Evolutionary conservation across 2,797 vertebrate species (phyloP), one percentile per base, ranked within the genome.

Genomic region (Channallabes apus): DNA sequence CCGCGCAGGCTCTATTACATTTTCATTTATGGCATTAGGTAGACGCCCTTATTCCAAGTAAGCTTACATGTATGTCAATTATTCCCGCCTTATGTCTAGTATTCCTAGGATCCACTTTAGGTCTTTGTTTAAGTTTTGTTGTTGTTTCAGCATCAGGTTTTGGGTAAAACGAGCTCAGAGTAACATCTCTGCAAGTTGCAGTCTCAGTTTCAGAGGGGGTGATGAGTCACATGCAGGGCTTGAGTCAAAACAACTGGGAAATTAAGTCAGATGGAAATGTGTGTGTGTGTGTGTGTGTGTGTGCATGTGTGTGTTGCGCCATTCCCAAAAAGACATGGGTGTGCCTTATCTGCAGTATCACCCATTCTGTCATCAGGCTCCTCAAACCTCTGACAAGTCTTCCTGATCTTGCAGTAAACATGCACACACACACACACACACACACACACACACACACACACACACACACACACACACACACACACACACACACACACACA

Each of bases 201-300:
- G 18, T 75, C 6, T 56, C 46, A 51, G 9, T 83, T 56, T 51
- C 72, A 54, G 54, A 54, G 41, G 20, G 72, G 46, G 38, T 35
- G 35, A 29, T 85, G 77, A 85, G 67, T 85, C 84, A 85, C n/a
- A 71, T 85, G 56, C 67, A 62, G 58, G 6, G 62, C 54, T 78
- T 32, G 59, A 8, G 38, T 77, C 61, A 65, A 81, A 86, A 71
- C 84, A 81, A 81, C 73, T 71, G 20, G n/a, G 79, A 65, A 85
- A 73, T 41, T 5, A 46, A 82, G 65, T 82, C 81, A 35, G 56
- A 61, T 41, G 24, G 54, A 62, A 59, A 59, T n/a, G 6, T 11
- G 18, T 32, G 67, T 80, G 64, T 46, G 82, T 82, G 46, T 79
- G 64, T 84, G 41, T 72, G 56, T 65, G 17, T 71, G 79, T 38